phyloP scores from a whole-genome alignment of 2,113 vertebrate species.

The Pelmatolapia mariae region DNA sequence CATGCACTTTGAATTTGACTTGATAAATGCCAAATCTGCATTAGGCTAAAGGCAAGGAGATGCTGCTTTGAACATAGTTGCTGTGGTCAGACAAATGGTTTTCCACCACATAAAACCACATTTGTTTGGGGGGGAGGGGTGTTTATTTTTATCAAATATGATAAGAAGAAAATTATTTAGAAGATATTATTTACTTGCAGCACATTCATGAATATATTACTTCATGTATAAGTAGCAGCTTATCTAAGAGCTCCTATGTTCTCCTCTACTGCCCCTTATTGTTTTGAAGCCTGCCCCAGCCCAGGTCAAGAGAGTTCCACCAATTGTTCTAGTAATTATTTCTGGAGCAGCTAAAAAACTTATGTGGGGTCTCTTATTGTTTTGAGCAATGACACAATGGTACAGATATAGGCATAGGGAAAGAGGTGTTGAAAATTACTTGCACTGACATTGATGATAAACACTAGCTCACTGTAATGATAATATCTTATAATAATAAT shows the following conservation, averaged over 20 bases:
- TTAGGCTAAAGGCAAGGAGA: neutral
- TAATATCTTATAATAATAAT: neutral
- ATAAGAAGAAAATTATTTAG: neutral
- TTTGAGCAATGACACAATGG: neutral
- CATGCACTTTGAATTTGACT: neutral
- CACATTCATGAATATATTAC: neutral
- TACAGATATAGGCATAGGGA: neutral
- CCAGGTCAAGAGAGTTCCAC: constrained; percentile 43
- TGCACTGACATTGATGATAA: neutral
- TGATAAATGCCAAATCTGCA: neutral
- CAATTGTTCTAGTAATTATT: constrained; percentile 47
- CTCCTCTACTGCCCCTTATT: constrained; percentile 1
- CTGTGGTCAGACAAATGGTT: neutral
- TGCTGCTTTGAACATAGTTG: neutral
- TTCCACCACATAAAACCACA: neutral
- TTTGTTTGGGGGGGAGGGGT: too few relatives aligned
- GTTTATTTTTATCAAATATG: neutral
- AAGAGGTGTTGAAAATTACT: neutral
- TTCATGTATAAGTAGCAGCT: neutral
- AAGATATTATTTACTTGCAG: neutral
- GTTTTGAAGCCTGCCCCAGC: neutral
- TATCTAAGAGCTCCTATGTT: neutral
- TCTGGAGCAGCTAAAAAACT: neutral
- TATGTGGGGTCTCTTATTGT: constrained; percentile 8
- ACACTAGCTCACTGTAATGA: neutral